phyloP scores from a whole-genome alignment of 2,113 vertebrate species.

The Psephotus haematonotus region DNA sequence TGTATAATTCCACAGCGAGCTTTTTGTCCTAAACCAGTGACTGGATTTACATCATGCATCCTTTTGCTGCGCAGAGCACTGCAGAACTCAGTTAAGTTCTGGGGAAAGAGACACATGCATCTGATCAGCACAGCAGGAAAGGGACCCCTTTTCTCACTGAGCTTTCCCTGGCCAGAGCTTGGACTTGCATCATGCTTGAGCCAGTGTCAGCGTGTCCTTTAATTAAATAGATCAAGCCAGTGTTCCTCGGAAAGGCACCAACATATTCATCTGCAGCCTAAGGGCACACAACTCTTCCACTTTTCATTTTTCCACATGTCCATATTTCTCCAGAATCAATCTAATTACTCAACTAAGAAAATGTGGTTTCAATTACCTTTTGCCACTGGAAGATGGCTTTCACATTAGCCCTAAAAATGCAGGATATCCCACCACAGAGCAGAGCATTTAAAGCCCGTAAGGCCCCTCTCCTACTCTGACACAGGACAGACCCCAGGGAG shows the following conservation, averaged over 20 bases:
- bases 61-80: not conserved
- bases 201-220: not conserved
- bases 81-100: not conserved
- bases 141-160: not conserved
- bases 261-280: not conserved
- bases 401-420: not conserved
- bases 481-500: not conserved
- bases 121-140: not conserved
- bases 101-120: not conserved
- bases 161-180: not conserved
- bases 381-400: not conserved
- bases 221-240: not conserved
- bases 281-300: not conserved
- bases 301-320: slow-evolving; percentile 51
- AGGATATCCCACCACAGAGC: not conserved
- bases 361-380: not conserved
- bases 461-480: not conserved
- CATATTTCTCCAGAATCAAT: not conserved
- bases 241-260: not conserved
- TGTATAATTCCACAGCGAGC: not conserved
- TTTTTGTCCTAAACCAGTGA: not conserved
- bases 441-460: not conserved
- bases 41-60: not conserved
- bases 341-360: slow-evolving; percentile 18
- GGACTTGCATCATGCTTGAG: not conserved